phyloP scores from a whole-genome alignment of 2,888 invertebrate genomes.

The Agrotis ipsilon region DNA sequence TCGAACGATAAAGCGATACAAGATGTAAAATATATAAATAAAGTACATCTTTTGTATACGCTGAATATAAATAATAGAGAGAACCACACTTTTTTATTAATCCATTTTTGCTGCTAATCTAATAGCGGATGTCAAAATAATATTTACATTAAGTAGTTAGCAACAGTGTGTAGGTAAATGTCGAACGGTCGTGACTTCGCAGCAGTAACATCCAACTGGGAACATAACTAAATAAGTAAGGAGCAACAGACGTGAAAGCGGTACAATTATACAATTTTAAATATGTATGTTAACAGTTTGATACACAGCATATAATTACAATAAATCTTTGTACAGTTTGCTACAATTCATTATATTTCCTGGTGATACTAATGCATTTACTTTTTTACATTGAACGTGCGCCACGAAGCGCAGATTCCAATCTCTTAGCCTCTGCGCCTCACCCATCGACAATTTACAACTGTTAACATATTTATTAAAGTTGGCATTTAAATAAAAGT shows the following conservation, averaged over 20 bases:
- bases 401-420: slow-evolving; percentile 1
- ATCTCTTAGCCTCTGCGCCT: not conserved
- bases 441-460: not conserved
- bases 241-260: slow-evolving; percentile 3
- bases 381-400: not conserved
- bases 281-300: slow-evolving; percentile 19
- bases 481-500: slow-evolving; percentile 21
- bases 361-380: not conserved
- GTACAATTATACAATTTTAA: slow-evolving; percentile 9
- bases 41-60: slow-evolving; percentile 1
- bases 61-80: slow-evolving; percentile 35
- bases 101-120: slow-evolving; percentile 11
- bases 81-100: slow-evolving; percentile 9
- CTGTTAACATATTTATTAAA: slow-evolving; percentile 11
- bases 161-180: not conserved
- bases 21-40: slow-evolving; percentile 6
- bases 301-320: not conserved
- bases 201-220: slow-evolving; percentile 21
- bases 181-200: slow-evolving; percentile 41
- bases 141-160: slow-evolving; percentile 58
- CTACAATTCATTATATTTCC: not conserved
- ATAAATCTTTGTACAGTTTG: not conserved
- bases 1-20: slow-evolving; percentile 5
- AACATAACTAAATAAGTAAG: slow-evolving; percentile 13
- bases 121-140: slow-evolving; percentile 38